Conservation (phyloP, 2,113 vertebrate genomes). For the Microcebus griseorufus region DNA sequence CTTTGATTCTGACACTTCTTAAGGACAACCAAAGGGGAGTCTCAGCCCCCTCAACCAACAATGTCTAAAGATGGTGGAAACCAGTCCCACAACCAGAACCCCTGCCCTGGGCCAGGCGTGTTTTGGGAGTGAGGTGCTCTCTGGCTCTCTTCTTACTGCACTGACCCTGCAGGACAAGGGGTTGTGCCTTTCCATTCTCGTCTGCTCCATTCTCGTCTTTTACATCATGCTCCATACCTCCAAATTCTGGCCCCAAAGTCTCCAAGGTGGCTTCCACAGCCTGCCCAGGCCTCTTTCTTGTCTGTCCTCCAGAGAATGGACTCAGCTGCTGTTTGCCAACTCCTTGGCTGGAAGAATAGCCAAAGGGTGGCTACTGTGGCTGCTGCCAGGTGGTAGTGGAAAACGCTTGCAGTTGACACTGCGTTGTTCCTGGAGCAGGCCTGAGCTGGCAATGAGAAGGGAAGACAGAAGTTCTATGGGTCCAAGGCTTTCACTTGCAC, state of each 20-base stretch:
- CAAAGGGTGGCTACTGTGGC: neutral
- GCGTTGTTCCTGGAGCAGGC: too few species aligned
- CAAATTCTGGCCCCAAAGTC: neutral
- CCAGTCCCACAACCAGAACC: accelerated
- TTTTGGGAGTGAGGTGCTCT: neutral
- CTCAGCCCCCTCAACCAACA: neutral
- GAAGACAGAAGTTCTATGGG: accelerated
- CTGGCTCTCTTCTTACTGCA: neutral
- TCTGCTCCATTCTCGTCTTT: neutral
- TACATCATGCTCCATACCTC: neutral
- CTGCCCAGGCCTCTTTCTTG: neutral
- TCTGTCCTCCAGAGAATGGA: accelerated
- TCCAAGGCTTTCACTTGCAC: neutral
- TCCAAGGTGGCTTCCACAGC: neutral
- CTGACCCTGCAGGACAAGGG: neutral
- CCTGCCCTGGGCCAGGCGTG: accelerated
- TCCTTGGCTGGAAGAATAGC: neutral
- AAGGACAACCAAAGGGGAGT: neutral
- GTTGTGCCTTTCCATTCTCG: accelerated
- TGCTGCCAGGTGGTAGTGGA: neutral
- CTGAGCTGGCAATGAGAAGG: neutral
- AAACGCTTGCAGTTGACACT: neutral
- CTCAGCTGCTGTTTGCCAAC: neutral
- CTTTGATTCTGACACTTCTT: neutral
- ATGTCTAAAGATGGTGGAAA: neutral